phyloP scores from a whole-genome alignment of 2,797 vertebrate genomes.

The Dendrocincla fuliginosa region DNA sequence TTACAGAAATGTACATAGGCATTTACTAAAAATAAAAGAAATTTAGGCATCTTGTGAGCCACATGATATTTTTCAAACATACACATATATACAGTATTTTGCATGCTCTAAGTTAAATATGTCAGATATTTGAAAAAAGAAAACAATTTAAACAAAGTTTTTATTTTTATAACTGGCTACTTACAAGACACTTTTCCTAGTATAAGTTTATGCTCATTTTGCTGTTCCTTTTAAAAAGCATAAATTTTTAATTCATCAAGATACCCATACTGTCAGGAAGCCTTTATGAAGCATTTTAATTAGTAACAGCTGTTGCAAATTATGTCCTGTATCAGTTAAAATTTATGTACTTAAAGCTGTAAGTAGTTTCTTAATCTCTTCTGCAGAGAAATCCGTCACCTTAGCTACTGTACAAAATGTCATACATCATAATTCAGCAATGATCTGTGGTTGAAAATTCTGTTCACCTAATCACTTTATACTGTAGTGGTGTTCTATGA shows the following conservation, averaged over 20 bases:
- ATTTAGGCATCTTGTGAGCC: neutral
- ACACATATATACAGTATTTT: neutral
- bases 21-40: neutral
- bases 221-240: neutral
- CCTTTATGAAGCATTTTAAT: conserved; percentile 4
- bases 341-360: neutral
- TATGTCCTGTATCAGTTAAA: neutral
- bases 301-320: neutral
- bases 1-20: neutral
- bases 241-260: neutral
- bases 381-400: neutral
- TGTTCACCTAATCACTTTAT: neutral
- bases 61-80: neutral
- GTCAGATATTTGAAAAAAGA: neutral
- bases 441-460: neutral
- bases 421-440: neutral
- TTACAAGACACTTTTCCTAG: neutral
- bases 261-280: neutral
- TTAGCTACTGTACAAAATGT: neutral
- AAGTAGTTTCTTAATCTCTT: neutral
- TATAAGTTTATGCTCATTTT: neutral
- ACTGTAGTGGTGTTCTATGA: neutral
- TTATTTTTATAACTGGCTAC: neutral
- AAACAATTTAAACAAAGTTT: neutral
- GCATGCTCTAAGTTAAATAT: neutral